Evolutionary conservation across 2,888 invertebrate genomes (phyloP), one percentile per base, ranked within the genome.

Genomic region (Eretmocerus hayati): DNA sequence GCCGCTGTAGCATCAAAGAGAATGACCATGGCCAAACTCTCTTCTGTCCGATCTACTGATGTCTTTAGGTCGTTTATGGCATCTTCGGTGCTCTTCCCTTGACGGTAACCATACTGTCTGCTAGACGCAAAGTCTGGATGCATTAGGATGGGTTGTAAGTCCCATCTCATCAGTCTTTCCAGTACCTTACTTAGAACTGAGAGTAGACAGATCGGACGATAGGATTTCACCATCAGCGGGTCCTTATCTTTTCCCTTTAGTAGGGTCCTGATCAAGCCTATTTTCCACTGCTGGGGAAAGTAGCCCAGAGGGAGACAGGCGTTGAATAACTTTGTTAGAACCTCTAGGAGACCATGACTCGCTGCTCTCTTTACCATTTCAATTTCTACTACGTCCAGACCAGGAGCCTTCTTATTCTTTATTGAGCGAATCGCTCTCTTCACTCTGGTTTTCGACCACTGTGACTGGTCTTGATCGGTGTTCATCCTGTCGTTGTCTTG

Each of bases 151-250:
- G 19, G 11, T 0, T 18, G 18, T 0, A 42, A 5, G 18, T 37
- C 40, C 1, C 9, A 5, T 5, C 22, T 15, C 0, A 56, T 44
- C 5, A 56, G 6, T 15, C 31, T n/a, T 20, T 54, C 53, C 11
- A 56, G 31, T 1, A 46, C n/a, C 18, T 58, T 53, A 0, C 55
- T 51, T 4, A 47, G 2, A 1, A 50, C 36, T 4, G 55, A 32
- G 1, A 58, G 48, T 1, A 58, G 43, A 30, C 56, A 52, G 0
- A 56, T 42, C 1, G 55, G 55, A 15, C 53, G 31, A 18, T 46
- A 46, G 2, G 46, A 46, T 8, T 23, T 35, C 4, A 19, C 13
- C 13, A 5, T 2, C 2, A 23, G 18, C 2, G 33, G 33, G 4
- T 46, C 46, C 4, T 46, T 46, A 4, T 46, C 40, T 1, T 18